Conservation (phyloP, 30 jellyfish, hydroid and myxozoan genomes). For the Haliclystus octoradiatus region DNA sequence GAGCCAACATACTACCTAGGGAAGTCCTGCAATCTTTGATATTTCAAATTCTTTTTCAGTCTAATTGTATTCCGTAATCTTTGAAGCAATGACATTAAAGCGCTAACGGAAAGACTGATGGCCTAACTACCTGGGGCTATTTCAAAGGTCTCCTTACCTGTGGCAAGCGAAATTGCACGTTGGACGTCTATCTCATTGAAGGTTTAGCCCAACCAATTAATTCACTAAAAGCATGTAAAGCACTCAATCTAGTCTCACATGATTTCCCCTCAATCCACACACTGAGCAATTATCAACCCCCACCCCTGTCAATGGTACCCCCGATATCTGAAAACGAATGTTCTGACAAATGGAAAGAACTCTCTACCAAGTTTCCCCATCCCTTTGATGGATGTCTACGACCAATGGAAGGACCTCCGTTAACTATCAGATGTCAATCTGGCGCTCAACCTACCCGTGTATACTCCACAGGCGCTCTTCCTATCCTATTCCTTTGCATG, state of each 20-base stretch:
- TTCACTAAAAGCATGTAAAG: not conserved
- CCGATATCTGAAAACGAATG: not conserved
- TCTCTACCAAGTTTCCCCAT: not conserved
- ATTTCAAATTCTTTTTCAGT: no score
- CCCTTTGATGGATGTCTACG: not conserved
- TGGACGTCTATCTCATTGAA: not conserved
- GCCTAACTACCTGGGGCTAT: no score
- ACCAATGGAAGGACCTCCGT: not conserved
- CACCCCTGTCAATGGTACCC: not conserved
- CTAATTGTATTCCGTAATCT: no score
- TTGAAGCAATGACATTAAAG: no score
- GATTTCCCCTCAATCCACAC: not conserved
- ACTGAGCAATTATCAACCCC: no score
- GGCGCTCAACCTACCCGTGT: not conserved
- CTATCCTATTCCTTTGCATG: not conserved
- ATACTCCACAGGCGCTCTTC: not conserved
- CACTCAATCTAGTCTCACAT: not conserved
- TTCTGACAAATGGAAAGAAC: not conserved
- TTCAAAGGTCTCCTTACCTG: no score
- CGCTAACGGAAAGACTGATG: no score
- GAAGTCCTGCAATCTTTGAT: no score
- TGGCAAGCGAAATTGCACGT: no score
- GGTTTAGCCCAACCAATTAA: not conserved
- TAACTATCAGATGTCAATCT: not conserved
- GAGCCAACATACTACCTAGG: no score